A percentile compares a stretch with the other conserved stretches of the same genome.
These are phyloP conservation scores for Merluccius polli DNA, from an alignment of 2,797 vertebrate species.

Conservation along the genomic window DNA sequence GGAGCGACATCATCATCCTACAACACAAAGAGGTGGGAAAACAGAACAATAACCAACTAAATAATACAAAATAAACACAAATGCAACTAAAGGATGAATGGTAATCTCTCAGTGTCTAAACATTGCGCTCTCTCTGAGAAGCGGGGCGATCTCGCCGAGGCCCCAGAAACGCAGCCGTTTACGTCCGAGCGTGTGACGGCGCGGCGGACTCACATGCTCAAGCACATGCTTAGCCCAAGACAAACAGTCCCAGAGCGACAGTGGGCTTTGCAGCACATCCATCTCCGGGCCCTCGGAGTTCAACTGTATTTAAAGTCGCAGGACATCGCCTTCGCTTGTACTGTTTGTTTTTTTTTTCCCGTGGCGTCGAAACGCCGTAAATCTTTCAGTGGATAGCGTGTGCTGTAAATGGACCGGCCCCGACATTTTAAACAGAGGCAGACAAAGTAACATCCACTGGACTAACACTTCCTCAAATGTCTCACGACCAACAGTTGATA, in stretches of 20 bases:
- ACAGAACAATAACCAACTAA: too few relatives aligned
- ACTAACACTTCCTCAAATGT: slow-evolving; percentile 53
- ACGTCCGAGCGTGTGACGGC: not conserved
- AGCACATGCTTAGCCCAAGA: slow-evolving; percentile 1
- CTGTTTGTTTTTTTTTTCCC: not conserved
- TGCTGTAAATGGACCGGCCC: slow-evolving; percentile 15
- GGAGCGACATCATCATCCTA: not conserved
- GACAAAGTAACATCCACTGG: slow-evolving; percentile 20
- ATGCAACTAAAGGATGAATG: not conserved
- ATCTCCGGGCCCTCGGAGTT: slow-evolving; percentile 8
- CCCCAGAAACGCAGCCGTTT: not conserved
- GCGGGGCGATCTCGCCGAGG: not conserved
- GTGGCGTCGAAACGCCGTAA: not conserved
- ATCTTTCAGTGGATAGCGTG: slow-evolving; percentile 10
- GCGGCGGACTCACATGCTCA: not conserved
- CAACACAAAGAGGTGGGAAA: too few relatives aligned
- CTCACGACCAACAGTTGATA: slow-evolving; percentile 44
- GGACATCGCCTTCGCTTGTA: too few relatives aligned
- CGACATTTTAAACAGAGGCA: slow-evolving; percentile 15
- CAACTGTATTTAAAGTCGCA: slow-evolving; percentile 11
- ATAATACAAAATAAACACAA: not conserved
- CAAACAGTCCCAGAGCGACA: slow-evolving; percentile 3
- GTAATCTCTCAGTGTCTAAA: not conserved
- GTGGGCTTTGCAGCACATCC: slow-evolving; percentile 4
- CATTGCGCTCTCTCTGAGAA: not conserved